phyloP scores from a whole-genome alignment of 2,113 vertebrate species.

The Thalassoma bifasciatum region DNA sequence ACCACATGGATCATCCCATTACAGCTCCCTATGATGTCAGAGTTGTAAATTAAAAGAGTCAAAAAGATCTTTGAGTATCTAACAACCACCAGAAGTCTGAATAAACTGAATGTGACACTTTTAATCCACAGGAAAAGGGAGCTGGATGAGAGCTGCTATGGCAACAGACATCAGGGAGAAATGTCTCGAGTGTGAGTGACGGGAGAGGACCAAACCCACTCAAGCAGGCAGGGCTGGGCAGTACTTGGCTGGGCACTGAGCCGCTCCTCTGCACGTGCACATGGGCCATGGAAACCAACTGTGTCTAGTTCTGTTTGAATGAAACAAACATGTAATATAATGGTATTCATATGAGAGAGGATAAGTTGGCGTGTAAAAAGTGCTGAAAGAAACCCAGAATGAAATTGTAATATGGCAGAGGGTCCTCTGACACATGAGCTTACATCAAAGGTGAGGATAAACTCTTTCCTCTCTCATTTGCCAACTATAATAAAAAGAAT shows the following conservation, averaged over 20 bases:
- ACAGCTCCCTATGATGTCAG: slow-evolving; percentile 32
- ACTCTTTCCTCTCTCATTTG: slow-evolving; percentile 20
- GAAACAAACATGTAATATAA: slow-evolving; percentile 36
- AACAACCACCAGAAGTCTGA: slow-evolving; percentile 38
- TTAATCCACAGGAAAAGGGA: slow-evolving; percentile 66
- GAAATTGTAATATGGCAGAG: slow-evolving; percentile 37
- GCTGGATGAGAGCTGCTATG: slow-evolving; percentile 50
- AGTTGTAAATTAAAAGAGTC: slow-evolving; percentile 24
- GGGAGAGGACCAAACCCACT: slow-evolving; percentile 61
- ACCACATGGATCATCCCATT: background rate
- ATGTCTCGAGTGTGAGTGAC: slow-evolving; percentile 65
- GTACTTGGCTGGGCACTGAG: slow-evolving; percentile 68
- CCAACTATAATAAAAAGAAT: slow-evolving; percentile 38
- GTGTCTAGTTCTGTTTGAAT: slow-evolving; percentile 50
- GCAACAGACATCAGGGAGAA: slow-evolving; percentile 70
- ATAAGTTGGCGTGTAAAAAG: slow-evolving; percentile 9
- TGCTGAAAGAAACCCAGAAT: slow-evolving; percentile 39
- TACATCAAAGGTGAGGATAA: slow-evolving; percentile 56
- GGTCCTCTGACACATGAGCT: slow-evolving; percentile 28
- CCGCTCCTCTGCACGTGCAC: slow-evolving; percentile 48
- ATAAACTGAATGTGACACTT: slow-evolving; percentile 68
- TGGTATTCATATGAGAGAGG: slow-evolving; percentile 22
- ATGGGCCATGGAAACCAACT: slow-evolving; percentile 53
- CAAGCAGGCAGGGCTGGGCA: slow-evolving; percentile 39
- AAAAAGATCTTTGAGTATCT: slow-evolving; percentile 21